Percentiles rank a stretch among this genome's conserved stretches.
These are phyloP conservation scores for Anas bernieri DNA, from an alignment of 2,797 vertebrate species.

Conservation along the genomic window DNA sequence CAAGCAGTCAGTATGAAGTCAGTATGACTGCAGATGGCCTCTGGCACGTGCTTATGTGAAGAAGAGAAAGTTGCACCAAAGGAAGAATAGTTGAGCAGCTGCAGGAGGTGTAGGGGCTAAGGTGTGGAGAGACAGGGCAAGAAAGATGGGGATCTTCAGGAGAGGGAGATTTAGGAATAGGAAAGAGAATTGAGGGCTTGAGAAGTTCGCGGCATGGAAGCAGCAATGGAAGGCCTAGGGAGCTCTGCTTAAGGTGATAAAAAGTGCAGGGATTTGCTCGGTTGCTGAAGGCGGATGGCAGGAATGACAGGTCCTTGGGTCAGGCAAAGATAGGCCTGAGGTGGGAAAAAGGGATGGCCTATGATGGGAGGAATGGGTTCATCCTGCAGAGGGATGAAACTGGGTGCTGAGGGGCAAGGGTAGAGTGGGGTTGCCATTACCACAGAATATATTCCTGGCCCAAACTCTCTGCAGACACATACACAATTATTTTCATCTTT, in stretches of 20 bases:
- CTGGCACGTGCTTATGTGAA: rapidly evolving
- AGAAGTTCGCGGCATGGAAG: not conserved
- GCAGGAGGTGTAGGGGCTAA: not conserved
- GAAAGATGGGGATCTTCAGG: not conserved
- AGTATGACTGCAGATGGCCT: not conserved
- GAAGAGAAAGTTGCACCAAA: not conserved
- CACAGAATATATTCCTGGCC: not conserved
- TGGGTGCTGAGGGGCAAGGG: not conserved
- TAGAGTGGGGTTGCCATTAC: not conserved
- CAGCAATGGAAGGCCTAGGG: no score
- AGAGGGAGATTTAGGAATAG: not conserved
- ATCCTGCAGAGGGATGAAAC: not conserved
- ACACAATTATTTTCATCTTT: not conserved
- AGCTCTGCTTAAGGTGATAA: not conserved
- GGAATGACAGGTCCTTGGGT: not conserved
- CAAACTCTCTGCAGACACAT: not conserved
- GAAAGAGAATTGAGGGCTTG: not conserved
- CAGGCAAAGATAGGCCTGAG: not conserved
- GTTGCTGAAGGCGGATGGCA: not conserved
- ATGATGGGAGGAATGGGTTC: not conserved
- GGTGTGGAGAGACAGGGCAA: not conserved
- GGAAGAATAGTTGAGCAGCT: not conserved
- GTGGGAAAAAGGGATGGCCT: not conserved
- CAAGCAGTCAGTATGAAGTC: not conserved
- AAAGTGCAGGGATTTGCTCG: no score